A percentile compares a stretch with the other conserved stretches of the same genome.
phyloP scores from a whole-genome alignment of 2,888 invertebrate genomes.

The Lasioglossum morio region DNA sequence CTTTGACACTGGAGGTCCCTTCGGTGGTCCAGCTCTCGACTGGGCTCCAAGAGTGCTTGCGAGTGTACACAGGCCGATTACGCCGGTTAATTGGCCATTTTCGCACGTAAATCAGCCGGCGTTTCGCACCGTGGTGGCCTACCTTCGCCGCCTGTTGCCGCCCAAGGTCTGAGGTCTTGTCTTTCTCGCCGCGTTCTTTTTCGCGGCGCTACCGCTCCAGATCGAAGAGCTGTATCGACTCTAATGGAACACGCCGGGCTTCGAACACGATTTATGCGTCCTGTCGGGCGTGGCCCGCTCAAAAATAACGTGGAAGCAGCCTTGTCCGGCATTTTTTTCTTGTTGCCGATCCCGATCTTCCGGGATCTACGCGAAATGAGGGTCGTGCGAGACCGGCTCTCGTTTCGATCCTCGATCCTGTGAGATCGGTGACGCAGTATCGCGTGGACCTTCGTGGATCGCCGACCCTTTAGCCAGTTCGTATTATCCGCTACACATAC shows the following conservation, averaged over 20 bases:
- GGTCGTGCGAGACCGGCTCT: conserved; percentile 1
- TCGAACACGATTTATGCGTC: conserved; percentile 45
- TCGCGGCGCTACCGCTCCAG: conserved; percentile 24
- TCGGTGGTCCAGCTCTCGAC: background rate
- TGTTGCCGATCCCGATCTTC: conserved; percentile 37
- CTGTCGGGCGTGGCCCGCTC: conserved; percentile 54
- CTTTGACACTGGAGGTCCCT: conserved; percentile 30
- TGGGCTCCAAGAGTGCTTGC: background rate
- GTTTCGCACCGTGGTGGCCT: conserved; percentile 68
- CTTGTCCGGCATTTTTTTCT: conserved; percentile 41
- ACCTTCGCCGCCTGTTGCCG: conserved; percentile 66
- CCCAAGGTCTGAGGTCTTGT: conserved; percentile 71
- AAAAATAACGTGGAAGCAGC: conserved; percentile 54
- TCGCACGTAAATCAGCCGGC: conserved; percentile 74
- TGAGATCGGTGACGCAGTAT: background rate
- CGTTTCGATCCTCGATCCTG: background rate
- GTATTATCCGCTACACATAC: background rate
- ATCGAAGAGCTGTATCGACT: conserved; percentile 30
- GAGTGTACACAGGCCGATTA: conserved; percentile 51
- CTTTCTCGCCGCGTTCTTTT: conserved; percentile 46
- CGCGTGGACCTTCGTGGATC: background rate
- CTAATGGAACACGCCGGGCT: conserved; percentile 48
- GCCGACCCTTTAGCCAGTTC: background rate
- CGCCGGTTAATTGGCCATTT: conserved; percentile 77
- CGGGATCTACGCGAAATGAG: conserved; percentile 24